Conservation (phyloP, 2,113 vertebrate species). For the Beaufortia kweichowensis region DNA sequence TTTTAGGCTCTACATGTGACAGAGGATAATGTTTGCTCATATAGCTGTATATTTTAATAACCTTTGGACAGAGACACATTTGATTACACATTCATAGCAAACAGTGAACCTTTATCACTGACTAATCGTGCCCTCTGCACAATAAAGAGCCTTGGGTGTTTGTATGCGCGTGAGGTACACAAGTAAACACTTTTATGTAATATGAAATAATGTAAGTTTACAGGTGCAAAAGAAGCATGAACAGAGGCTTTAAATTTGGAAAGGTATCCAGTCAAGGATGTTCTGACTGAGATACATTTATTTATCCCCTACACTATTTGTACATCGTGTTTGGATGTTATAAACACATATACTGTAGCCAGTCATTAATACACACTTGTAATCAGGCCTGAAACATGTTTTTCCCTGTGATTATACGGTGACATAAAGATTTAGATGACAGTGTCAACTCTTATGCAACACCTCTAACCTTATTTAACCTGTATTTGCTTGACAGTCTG, state of each 20-base stretch:
- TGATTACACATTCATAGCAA: conserved; percentile 36
- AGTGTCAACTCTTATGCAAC: background rate
- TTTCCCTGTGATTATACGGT: background rate
- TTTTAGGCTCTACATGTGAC: background rate
- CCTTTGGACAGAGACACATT: conserved; percentile 35
- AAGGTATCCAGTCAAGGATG: too few species aligned
- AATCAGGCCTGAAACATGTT: background rate
- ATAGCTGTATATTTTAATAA: background rate
- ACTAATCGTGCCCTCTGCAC: background rate
- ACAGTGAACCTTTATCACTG: conserved; percentile 34
- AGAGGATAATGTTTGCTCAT: background rate
- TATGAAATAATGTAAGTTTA: too few species aligned
- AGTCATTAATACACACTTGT: too few species aligned
- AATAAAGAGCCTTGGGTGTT: background rate
- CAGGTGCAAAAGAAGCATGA: too few species aligned
- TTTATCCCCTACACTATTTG: too few species aligned
- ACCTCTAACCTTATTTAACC: background rate
- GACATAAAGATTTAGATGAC: background rate
- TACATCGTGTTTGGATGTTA: too few species aligned
- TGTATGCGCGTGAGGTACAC: too few species aligned
- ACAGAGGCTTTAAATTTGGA: too few species aligned
- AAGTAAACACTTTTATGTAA: too few species aligned
- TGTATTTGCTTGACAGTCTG: background rate
- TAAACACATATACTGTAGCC: too few species aligned
- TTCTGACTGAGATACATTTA: too few species aligned